phyloP scores from a whole-genome alignment of 2,888 invertebrate species.

The Pelosia muscerda region DNA sequence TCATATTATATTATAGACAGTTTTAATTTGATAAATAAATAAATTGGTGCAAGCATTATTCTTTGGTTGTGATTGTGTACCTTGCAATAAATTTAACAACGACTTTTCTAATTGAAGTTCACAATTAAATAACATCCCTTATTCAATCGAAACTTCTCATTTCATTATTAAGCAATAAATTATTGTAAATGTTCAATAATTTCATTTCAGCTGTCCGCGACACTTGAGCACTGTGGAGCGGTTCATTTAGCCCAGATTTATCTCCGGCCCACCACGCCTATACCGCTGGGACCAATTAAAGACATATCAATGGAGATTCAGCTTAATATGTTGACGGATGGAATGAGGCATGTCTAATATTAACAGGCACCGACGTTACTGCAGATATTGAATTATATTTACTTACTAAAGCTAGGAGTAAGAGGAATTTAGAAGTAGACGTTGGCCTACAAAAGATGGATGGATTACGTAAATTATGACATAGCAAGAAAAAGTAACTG shows the following conservation, averaged over 20 bases:
- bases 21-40: too few relatives aligned
- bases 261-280: slow-evolving; percentile 28
- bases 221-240: slow-evolving; percentile 20
- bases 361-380: neutral
- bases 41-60: too few relatives aligned
- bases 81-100: neutral
- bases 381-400: neutral
- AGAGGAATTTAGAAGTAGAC: too few relatives aligned
- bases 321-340: slow-evolving; percentile 8
- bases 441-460: too few relatives aligned
- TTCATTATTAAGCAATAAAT: slow-evolving; percentile 19
- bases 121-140: neutral
- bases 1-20: too few relatives aligned
- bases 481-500: too few relatives aligned
- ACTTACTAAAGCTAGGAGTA: too few relatives aligned
- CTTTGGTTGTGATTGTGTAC: too few relatives aligned
- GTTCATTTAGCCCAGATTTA: slow-evolving; percentile 44
- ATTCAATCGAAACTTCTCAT: neutral
- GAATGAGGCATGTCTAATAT: slow-evolving; percentile 2
- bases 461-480: too few relatives aligned
- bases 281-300: slow-evolving; percentile 34
- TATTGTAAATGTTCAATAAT: slow-evolving; percentile 18
- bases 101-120: neutral
- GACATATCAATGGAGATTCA: slow-evolving; percentile 23
- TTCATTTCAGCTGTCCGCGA: slow-evolving; percentile 12